Conservation (phyloP, 2,888 invertebrate genomes). For the Alloscopus bannaensis region DNA sequence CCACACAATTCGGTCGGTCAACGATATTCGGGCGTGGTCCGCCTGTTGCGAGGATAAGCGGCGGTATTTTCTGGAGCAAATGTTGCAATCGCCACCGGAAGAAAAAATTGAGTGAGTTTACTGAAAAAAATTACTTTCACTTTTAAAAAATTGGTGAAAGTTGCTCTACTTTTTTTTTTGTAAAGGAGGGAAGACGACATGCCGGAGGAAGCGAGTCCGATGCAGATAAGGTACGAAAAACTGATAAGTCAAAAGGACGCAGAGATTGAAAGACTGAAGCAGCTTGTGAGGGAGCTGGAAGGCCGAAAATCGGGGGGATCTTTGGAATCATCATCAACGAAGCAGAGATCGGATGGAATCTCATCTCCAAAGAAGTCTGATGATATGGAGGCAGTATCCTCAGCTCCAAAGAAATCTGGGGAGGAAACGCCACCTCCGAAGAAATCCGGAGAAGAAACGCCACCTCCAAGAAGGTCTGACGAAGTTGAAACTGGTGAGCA, state of each 20-base stretch:
- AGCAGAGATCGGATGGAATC: not conserved
- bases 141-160: not conserved
- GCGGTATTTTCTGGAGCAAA: conserved; percentile 58
- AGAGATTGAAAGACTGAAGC: conserved; percentile 34
- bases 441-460: not conserved
- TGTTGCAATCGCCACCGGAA: conserved; percentile 1
- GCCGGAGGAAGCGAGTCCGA: conserved; percentile 11
- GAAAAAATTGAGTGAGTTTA: conserved; percentile 11
- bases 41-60: conserved; percentile 41
- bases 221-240: conserved; percentile 37
- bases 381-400: not conserved
- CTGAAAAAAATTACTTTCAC: not conserved
- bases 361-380: not conserved
- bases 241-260: conserved; percentile 37
- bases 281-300: conserved; percentile 20
- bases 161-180: not conserved
- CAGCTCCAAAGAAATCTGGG: conserved; percentile 8
- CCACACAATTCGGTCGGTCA: conserved; percentile 52
- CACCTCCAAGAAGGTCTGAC: conserved; percentile 10
- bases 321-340: not conserved
- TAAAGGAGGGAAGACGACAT: conserved; percentile 8
- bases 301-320: not conserved
- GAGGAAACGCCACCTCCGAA: not conserved
- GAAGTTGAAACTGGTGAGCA: no score
- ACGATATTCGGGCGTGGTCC: conserved; percentile 64